Evolutionary conservation across 2,113 vertebrate genomes (phyloP), one percentile per base, ranked within the genome.

Genomic region (Cichladusa arquata): DNA sequence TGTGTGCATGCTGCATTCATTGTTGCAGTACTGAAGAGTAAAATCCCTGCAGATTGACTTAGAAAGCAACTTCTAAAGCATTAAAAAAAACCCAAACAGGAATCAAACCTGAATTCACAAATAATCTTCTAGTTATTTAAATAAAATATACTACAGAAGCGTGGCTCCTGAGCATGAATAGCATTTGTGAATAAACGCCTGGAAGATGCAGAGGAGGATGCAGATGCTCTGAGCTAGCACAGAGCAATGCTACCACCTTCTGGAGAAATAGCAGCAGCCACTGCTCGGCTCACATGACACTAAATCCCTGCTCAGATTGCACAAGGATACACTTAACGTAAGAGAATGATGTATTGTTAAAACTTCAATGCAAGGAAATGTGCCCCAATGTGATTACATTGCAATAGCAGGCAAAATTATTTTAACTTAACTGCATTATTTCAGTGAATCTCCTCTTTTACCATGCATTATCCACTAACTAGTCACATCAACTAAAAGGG

Each of bases 221-320:
- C 29, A 12, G 31, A 17, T 13, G 51, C 44, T 53, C 86, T 36
- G 34, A n/a, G 7, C 12, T 95, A 88, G 60, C 86, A 56, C 97
- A 93, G 98, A 94, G 94, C 95, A 88, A 97, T 97, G 97, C 97
- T 98, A 92, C 97, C 98, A 98, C 93, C 98, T 98, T n/a, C 95
- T 97, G 98, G 95, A 47, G 6, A 56, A 62, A 29, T 3, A 0
- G 47, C 12, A 0, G 50, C 62, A 83, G 81, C 34, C 11, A 1
- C 53, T 6, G 23, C 38, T 26, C 8, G 1, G n/a, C 81, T 57
- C n/a, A 4, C 9, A 24, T 1, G 2, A 1, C 8, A 2, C 22
- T 50, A 10, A 2, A 19, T 54, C 20, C 16, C 24, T 8, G 1
- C 0, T 33, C 1, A 1, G 1, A 2, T 1, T 5, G 3, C 33